These are phyloP conservation scores for Genyomyrus donnyi DNA, from an alignment of 2,113 vertebrate species.

Conservation along the genomic window DNA sequence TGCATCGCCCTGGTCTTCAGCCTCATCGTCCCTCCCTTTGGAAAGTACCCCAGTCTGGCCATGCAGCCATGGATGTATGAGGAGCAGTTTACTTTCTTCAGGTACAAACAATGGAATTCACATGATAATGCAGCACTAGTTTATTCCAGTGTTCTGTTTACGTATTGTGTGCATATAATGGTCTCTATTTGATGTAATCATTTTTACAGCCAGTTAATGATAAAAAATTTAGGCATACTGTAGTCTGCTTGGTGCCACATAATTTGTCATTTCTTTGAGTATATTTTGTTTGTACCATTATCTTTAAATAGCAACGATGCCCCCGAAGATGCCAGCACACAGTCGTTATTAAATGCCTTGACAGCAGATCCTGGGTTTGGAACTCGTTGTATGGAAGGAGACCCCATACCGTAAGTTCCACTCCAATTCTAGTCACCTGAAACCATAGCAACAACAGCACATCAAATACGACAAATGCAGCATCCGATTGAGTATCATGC, in stretches of 20 bases:
- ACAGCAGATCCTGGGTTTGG: conserved; percentile 76
- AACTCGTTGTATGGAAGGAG: conserved; percentile 84
- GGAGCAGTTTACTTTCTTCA: conserved; percentile 88
- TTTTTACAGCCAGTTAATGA: not conserved
- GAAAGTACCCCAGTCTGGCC: conserved; percentile 87
- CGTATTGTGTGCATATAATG: not conserved
- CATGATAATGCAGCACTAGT: not conserved
- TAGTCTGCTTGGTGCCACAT: not conserved
- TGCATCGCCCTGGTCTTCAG: conserved; percentile 95
- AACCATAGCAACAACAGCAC: not conserved
- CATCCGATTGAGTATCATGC: not conserved
- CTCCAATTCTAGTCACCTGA: not conserved
- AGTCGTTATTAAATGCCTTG: conserved; percentile 67
- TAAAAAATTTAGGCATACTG: not conserved
- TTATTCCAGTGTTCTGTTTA: not conserved
- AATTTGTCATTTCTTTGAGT: not conserved
- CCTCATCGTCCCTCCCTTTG: conserved; percentile 89
- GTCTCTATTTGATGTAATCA: not conserved
- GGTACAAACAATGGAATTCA: conserved; percentile 53
- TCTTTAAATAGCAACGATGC: conserved; percentile 74
- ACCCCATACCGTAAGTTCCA: conserved; percentile 74
- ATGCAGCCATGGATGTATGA: conserved; percentile 96
- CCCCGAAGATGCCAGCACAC: conserved; percentile 69
- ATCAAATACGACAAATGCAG: not conserved
- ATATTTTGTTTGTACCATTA: not conserved